Base-by-base conservation (phyloP, 2,888 invertebrate genomes). In the Halictus ligatus region DNA sequence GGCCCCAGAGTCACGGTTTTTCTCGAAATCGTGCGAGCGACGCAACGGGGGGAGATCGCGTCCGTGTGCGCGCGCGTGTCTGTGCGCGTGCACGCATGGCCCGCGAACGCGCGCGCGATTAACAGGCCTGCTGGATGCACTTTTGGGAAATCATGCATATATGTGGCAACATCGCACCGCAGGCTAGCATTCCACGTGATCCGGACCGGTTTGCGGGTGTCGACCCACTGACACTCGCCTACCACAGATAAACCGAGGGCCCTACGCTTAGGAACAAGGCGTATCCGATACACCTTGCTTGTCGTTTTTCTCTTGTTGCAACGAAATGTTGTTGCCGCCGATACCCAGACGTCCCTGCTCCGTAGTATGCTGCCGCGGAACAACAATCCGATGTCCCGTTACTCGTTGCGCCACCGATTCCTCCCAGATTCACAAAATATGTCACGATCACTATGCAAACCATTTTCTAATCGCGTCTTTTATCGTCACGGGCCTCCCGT, bases 171-270 rank as follows among this genome's bases (percentile, higher is more conserved):
- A 87, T 87, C 89, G 92, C 92, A 75, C 81, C 71, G 72, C 80
- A 84, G 85, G 84, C 89, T 91, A 78, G 82, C 92, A 92, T 92
- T 92, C 92, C 92, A 92, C 90, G 89, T 91, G 92, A 91, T 88
- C 90, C 89, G 87, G 91, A 92, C 92, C 92, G 92, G 92, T 92
- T 92, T 92, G 91, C 91, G 92, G 90, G 91, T 92, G 92, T 88
- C 90, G 91, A 91, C 92, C 90, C 89, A 92, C 92, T 91, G 91
- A 90, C 92, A 91, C 91, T 89, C 86, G 84, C 71, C 88, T 83
- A 90, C 90, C 88, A 89, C 89, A 91, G 92, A 92, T 92, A 91
- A 91, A 92, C 92, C 89, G 81, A 73, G 82, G 64, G 18, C 64
- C 29, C 89, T 89, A 83, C 79, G 85, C 90, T 83, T 87, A 77